Evolutionary conservation across 2,888 invertebrate genomes (phyloP), one percentile per base, ranked within the genome.

Genomic region (Sepioteuthis lessoniana): DNA sequence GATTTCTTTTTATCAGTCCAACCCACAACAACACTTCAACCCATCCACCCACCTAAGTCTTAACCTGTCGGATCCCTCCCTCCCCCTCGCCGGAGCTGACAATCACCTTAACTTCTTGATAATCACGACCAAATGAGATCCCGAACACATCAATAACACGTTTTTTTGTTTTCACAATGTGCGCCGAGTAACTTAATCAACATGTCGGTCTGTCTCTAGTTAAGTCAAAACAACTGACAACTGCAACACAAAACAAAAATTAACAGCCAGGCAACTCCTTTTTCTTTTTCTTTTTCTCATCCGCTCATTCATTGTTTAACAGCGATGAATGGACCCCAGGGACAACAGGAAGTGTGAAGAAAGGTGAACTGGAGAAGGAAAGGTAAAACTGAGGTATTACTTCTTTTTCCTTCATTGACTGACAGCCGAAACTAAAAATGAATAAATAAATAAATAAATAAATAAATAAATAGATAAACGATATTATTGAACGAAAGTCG

Each of bases 91-190:
- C 47, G 16, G 47, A 13, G 47, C 55, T 55, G 55, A 55, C 76
- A 76, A n/a, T 76, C 76, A 76, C 76, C 76, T 76, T 35, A 76
- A 76, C 76, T n/a, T 76, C 76, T 76, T 76, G n/a, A 76, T 76
- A 76, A 76, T 76, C 76, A 76, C n/a, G 76, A 76, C n/a, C 76
- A 76, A 76, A 76, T 76, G 76, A 76, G 76, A 76, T 76, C n/a
- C 76, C 19, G 76, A 76, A 76, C n/a, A 76, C 76, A 76, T 76
- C 76, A 76, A 76, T 76, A 76, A 76, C 76, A 76, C 76, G 76
- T 76, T 76, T 76, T 76, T 42, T 76, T 76, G 76, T 76, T 76
- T 76, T n/a, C n/a, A 76, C 76, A 76, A 35, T 76, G 76, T n/a
- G 3, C 76, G 76, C 76, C 76, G n/a, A 35, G n/a, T 35, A 76